Conservation (phyloP, 2,888 invertebrate species). For the Zaprionus lineosus region DNA sequence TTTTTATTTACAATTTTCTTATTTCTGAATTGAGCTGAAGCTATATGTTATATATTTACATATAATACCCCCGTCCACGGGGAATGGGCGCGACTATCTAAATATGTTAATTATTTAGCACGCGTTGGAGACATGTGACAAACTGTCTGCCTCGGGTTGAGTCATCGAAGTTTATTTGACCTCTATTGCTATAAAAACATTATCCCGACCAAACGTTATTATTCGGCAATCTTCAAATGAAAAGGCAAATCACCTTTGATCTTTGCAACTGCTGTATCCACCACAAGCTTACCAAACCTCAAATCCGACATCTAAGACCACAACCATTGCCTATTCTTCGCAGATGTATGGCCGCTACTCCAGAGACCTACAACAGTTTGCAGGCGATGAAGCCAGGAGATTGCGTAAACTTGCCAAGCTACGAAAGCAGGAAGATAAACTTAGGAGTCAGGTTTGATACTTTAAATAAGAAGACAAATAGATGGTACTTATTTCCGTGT, state of each 20-base stretch:
- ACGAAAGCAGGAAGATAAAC: conserved; percentile 88
- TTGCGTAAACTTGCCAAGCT: conserved; percentile 88
- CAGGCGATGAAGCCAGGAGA: conserved; percentile 94
- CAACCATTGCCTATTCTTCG: no score
- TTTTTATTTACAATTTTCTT: conserved; percentile 44
- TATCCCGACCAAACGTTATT: no score
- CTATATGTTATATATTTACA: background rate
- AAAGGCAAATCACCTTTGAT: no score
- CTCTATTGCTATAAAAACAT: no score
- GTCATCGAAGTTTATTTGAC: no score
- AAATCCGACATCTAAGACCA: no score
- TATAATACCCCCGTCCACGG: background rate
- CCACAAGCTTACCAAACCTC: no score
- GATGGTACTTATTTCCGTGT: background rate
- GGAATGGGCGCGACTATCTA: conserved; percentile 21
- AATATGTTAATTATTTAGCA: conserved; percentile 44
- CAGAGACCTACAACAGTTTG: conserved; percentile 96
- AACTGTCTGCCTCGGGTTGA: background rate
- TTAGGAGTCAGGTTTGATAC: conserved; percentile 85
- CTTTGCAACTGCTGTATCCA: no score
- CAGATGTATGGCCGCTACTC: conserved; percentile 85
- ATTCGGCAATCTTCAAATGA: no score
- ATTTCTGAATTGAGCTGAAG: conserved; percentile 19
- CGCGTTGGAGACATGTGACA: conserved; percentile 38
- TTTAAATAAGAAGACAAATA: conserved; percentile 22